Base-by-base conservation (phyloP, 2,888 invertebrate genomes). In the Sturmia bella region DNA sequence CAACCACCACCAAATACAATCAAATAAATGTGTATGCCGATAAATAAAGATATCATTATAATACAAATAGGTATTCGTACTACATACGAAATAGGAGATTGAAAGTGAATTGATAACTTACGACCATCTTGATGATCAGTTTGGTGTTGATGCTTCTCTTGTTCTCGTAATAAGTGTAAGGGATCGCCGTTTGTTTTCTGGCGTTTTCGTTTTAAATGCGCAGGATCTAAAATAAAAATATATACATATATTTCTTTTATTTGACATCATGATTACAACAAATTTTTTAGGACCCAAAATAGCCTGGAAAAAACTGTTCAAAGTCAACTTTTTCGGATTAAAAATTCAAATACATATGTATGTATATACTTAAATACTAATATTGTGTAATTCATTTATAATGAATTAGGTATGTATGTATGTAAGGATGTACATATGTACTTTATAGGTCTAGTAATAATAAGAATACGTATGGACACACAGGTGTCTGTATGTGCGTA, bases 191-290 rank as follows among this genome's bases (percentile, higher is more conserved):
- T 89, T 85, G 88, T 88, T 87, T 89, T 90, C 91, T 89, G 90
- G 85, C 90, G 89, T 86, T 90, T 90, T 75, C 90, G 89, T 85
- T 92, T 93, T 90, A 93, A 91, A 86, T 91, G 91, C 89, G 91
- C 92, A 87, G 92, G 92, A 92, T 93, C 93, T 93, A 93, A 87
- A 92, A 91, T 89, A 91, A 88, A 85, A 86, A 32, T 32, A 41
- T 74, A 57, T 39, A 32, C 9, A 41, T 74, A 57, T 39, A 70
- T 41, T 70, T 72, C 61, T 32, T 72, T 78, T 59, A 50, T 66
- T 59, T 52, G 27, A 43, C 54, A 54, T 63, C 5, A 57, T 66
- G 66, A 37, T n/a, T 32, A 54, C 21, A 54, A 48, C 48, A 27
- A 50, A 48, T 54, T 32, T 4, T 19, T 41, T 7, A 7, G 43